Percentiles rank a stretch among this genome's conserved stretches.
phyloP scores from a whole-genome alignment of 2,888 invertebrate genomes.

The Seira ritae region DNA sequence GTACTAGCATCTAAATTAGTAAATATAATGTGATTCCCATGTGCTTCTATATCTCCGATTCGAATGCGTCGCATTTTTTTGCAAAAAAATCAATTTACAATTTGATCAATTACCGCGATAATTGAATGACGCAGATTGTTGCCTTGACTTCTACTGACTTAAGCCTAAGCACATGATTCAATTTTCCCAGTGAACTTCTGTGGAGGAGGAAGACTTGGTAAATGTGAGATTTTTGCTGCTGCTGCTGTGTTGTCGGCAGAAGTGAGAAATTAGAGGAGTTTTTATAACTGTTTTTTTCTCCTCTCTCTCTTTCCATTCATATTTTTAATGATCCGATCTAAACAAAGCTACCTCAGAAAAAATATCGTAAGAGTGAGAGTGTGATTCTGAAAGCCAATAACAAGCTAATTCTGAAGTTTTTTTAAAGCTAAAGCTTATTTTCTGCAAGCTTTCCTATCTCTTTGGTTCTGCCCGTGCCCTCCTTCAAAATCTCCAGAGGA shows the following conservation, averaged over 20 bases:
- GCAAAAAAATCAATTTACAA: slow-evolving; percentile 52
- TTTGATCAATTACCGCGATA: slow-evolving; percentile 42
- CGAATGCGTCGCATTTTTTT: no score
- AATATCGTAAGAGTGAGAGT: no score
- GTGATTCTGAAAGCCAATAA: slow-evolving; percentile 27
- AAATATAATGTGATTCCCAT: no score
- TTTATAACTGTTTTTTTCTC: not conserved
- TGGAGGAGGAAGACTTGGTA: no score
- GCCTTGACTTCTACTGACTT: slow-evolving; percentile 34
- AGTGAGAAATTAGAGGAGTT: not conserved
- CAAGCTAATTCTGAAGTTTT: slow-evolving; percentile 18
- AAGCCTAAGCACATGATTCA: no score
- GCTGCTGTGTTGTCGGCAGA: not conserved
- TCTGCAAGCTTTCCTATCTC: not conserved
- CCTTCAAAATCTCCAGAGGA: not conserved
- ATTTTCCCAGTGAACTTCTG: no score
- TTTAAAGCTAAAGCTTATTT: not conserved
- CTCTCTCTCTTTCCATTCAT: not conserved
- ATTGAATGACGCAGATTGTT: slow-evolving; percentile 50
- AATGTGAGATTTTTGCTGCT: no score
- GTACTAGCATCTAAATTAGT: no score
- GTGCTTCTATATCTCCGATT: no score
- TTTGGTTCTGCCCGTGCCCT: not conserved
- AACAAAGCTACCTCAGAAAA: slow-evolving; percentile 1
- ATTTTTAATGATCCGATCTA: not conserved